A percentile compares a stretch with the other conserved stretches of the same genome.
Evolutionary conservation across 2,797 vertebrate species (phyloP).

Genomic region (Salarias fasciatus): DNA sequence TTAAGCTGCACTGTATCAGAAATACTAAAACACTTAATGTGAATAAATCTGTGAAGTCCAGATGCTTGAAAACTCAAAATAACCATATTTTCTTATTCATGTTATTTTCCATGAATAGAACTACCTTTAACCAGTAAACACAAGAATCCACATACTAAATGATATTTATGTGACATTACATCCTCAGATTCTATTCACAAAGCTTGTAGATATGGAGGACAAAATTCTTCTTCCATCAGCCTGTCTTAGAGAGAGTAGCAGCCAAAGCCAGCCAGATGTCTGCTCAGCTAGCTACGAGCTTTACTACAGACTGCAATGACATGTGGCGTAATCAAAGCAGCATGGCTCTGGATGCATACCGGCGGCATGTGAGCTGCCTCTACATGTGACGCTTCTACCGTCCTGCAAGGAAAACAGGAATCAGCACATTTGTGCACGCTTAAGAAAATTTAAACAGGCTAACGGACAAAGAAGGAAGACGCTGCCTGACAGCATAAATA

Average conservation of each 20-base stretch:
- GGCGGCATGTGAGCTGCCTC: constrained; percentile 10
- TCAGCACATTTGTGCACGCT: not conserved
- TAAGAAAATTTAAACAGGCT: constrained; percentile 11
- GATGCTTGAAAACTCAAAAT: constrained; percentile 5
- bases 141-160: not conserved
- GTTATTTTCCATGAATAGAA: not conserved
- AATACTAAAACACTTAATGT: too few species aligned
- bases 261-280: constrained; percentile 27
- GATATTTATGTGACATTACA: not conserved
- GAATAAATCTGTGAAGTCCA: too few species aligned
- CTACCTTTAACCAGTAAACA: too few species aligned
- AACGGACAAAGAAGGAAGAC: not conserved
- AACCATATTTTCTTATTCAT: not conserved
- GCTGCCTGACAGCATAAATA: not conserved
- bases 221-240: not conserved
- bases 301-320: constrained; percentile 50
- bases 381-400: constrained; percentile 13
- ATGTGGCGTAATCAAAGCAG: constrained; percentile 48
- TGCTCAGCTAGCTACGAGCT: constrained; percentile 37
- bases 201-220: too few species aligned
- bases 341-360: constrained; percentile 11
- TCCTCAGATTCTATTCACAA: not conserved
- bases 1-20: too few species aligned
- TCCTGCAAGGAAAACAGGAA: constrained; percentile 15
- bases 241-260: constrained; percentile 42